These are phyloP conservation scores for Operophtera brumata DNA, from an alignment of 2,888 invertebrate genomes.

Conservation along the genomic window DNA sequence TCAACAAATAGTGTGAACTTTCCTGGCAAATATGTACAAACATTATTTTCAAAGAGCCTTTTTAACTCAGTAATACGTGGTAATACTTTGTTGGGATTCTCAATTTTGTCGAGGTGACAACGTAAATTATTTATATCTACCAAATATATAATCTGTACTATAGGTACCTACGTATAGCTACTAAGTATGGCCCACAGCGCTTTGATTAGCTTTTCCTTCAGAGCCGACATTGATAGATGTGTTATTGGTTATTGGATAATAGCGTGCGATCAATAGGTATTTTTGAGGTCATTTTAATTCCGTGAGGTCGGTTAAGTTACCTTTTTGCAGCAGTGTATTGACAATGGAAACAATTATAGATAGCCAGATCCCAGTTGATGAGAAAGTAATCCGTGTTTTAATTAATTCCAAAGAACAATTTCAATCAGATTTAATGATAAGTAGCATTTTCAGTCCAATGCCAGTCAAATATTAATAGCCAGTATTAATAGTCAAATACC, in stretches of 20 bases:
- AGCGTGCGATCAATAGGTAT: conserved; percentile 23
- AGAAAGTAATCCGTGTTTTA: conserved; percentile 17
- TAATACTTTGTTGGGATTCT: not conserved
- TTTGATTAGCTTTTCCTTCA: conserved; percentile 32
- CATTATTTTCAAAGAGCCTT: conserved; percentile 1
- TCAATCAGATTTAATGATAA: conserved; percentile 1
- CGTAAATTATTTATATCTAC: not conserved
- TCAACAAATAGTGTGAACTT: not conserved
- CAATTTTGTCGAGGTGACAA: not conserved
- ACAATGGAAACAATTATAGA: conserved; percentile 7
- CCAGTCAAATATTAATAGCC: no score
- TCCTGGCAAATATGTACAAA: conserved; percentile 1
- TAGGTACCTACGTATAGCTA: not conserved
- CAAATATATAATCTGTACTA: not conserved
- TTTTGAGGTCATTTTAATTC: conserved; percentile 21
- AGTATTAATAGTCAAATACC: no score
- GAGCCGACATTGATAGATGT: conserved; percentile 35
- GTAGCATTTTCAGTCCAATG: not conserved
- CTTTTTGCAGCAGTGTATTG: not conserved
- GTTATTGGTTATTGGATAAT: conserved; percentile 33
- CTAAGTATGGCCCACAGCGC: conserved; percentile 12
- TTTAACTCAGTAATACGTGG: not conserved
- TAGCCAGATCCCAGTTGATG: conserved; percentile 14
- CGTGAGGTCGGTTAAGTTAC: not conserved
- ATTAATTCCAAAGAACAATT: conserved; percentile 12